Conservation (phyloP, 53 echinoderm and acorn worm genomes). For the Astropecten irregularis region DNA sequence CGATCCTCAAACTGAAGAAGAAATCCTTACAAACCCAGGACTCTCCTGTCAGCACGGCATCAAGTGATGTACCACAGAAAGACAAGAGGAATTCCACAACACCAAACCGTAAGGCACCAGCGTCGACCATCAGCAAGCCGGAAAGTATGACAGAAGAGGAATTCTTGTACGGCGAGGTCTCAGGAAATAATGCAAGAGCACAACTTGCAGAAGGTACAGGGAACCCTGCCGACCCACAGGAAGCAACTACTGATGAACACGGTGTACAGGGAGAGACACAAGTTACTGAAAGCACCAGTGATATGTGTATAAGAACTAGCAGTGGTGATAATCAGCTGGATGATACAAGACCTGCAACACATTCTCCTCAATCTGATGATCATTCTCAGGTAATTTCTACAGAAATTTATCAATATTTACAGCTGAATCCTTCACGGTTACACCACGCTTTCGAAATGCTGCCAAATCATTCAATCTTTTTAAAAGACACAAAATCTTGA, state of each 20-base stretch:
- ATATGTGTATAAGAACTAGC: background rate
- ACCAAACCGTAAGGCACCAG: conserved; percentile 53
- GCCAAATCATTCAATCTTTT: no score
- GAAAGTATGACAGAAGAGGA: conserved; percentile 88
- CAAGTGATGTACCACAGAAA: conserved; percentile 33
- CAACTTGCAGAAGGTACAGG: conserved; percentile 6
- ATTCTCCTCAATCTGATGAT: background rate
- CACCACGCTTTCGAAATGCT: no score
- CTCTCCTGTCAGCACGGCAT: conserved; percentile 33
- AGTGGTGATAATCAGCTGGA: background rate
- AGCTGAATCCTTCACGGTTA: no score
- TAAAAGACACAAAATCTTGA: no score
- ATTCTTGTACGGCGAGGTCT: conserved; percentile 76
- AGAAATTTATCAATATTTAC: no score
- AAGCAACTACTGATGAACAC: background rate
- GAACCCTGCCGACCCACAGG: conserved; percentile 1
- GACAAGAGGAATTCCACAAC: conserved; percentile 25
- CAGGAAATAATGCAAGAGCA: background rate
- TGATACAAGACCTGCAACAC: background rate
- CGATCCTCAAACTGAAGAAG: conserved; percentile 84
- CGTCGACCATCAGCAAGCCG: conserved; percentile 57
- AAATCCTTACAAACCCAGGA: conserved; percentile 74
- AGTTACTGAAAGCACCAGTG: conserved; percentile 7
- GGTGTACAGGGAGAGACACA: background rate
- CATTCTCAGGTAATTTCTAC: conserved; percentile 32